Percentiles rank a stretch among this genome's conserved stretches.
Evolutionary conservation across 2,113 vertebrate species (phyloP).

Genomic region (Psilopogon haemacephalus): DNA sequence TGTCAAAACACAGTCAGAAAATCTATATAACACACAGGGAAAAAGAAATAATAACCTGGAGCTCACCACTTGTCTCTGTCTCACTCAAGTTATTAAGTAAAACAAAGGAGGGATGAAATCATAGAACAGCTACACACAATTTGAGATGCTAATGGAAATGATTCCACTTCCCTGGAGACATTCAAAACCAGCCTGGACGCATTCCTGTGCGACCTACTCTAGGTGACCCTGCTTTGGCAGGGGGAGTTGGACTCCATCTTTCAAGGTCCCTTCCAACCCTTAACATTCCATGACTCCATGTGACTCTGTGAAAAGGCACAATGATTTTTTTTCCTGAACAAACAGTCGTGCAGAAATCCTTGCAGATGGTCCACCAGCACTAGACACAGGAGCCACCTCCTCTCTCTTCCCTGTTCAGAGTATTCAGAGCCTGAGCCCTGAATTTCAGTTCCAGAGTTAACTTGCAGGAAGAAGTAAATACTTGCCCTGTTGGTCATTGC

Average conservation of each 20-base stretch:
- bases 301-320: too few species aligned
- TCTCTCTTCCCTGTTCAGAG: not conserved
- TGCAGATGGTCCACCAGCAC: not conserved
- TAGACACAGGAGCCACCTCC: not conserved
- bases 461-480: not conserved
- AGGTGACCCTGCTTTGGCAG: too few species aligned
- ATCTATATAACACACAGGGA: not conserved
- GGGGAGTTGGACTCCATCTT: too few species aligned
- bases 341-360: not conserved
- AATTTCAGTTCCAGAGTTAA: conserved; percentile 20
- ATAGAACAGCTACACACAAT: not conserved
- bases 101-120: fast-evolving
- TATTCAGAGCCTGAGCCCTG: not conserved
- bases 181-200: too few species aligned
- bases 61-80: not conserved
- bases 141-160: not conserved
- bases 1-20: not conserved
- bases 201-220: too few species aligned
- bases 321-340: not conserved
- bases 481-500: not conserved
- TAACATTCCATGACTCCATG: too few species aligned
- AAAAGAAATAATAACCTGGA: not conserved
- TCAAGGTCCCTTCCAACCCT: too few species aligned
- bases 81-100: not conserved
- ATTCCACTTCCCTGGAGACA: too few species aligned